Evolutionary conservation across 2,888 invertebrate species (phyloP).

Genomic region (Stenodema calcarata): DNA sequence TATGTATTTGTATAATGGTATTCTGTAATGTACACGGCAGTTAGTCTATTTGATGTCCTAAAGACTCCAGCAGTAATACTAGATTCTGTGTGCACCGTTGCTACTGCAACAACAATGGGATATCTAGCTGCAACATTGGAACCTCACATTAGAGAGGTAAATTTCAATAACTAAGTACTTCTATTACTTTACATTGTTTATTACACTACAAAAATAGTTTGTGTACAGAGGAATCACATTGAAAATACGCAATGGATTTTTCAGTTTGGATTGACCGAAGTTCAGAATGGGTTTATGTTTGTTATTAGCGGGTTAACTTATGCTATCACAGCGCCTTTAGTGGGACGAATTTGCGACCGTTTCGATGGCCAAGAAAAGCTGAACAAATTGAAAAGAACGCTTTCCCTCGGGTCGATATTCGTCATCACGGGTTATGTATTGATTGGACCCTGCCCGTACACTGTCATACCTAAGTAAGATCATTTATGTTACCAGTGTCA

Average conservation of each 20-base stretch:
- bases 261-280: slow-evolving; percentile 61
- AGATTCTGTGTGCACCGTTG: slow-evolving; percentile 60
- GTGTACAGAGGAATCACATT: too few species aligned
- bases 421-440: slow-evolving; percentile 62
- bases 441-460: slow-evolving; percentile 63
- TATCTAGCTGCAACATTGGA: slow-evolving; percentile 67
- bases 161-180: too few species aligned
- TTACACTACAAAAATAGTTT: too few species aligned
- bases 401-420: slow-evolving; percentile 60
- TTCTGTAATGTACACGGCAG: slow-evolving; percentile 34
- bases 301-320: slow-evolving; percentile 63
- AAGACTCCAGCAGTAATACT: slow-evolving; percentile 61
- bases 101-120: slow-evolving; percentile 61
- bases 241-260: background rate
- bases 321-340: slow-evolving; percentile 62
- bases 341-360: slow-evolving; percentile 63
- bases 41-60: slow-evolving; percentile 55
- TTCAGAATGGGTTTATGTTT: slow-evolving; percentile 60
- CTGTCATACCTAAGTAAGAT: slow-evolving; percentile 60
- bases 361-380: slow-evolving; percentile 59
- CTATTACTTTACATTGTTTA: too few species aligned
- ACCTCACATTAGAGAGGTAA: slow-evolving; percentile 63
- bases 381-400: slow-evolving; percentile 58
- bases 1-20: background rate
- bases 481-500: background rate